Evolutionary conservation across 2,113 vertebrate species (phyloP).

Genomic region (Salminus brasiliensis): DNA sequence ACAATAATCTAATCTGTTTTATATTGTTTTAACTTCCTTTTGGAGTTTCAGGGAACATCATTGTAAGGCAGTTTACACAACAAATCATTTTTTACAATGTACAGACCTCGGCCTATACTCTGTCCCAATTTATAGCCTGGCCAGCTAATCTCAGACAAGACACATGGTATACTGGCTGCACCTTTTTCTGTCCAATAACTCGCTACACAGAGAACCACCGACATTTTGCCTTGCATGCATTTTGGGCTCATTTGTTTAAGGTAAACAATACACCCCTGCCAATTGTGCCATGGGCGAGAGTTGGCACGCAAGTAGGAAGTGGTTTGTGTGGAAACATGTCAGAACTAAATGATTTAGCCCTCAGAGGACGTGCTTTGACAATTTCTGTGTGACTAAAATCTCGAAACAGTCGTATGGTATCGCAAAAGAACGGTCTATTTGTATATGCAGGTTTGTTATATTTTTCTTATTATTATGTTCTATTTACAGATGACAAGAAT

Average conservation of each 20-base stretch:
- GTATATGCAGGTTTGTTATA: neutral
- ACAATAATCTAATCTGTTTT: too few species aligned
- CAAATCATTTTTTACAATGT: too few species aligned
- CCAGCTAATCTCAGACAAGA: neutral
- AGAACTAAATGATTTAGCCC: neutral
- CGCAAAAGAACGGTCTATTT: neutral
- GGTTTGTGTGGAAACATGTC: slow-evolving; percentile 7
- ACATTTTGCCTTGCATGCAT: slow-evolving; percentile 19
- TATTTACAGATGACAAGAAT: slow-evolving; percentile 78
- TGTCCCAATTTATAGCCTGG: neutral
- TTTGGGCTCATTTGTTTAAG: neutral
- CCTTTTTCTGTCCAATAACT: neutral
- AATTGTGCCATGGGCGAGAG: slow-evolving; percentile 8
- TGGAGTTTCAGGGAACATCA: too few species aligned
- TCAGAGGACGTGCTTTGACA: slow-evolving; percentile 8
- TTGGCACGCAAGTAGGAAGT: slow-evolving; percentile 21
- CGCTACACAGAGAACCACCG: neutral
- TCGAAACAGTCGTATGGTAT: neutral
- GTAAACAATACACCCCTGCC: slow-evolving; percentile 17
- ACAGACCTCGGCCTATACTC: neutral
- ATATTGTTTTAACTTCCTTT: too few species aligned
- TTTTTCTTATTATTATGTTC: slow-evolving; percentile 8
- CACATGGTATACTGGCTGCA: neutral
- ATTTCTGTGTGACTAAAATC: neutral
- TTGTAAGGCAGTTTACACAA: too few species aligned